phyloP scores from a whole-genome alignment of 2,797 vertebrate genomes.

The Lagodon rhomboides region DNA sequence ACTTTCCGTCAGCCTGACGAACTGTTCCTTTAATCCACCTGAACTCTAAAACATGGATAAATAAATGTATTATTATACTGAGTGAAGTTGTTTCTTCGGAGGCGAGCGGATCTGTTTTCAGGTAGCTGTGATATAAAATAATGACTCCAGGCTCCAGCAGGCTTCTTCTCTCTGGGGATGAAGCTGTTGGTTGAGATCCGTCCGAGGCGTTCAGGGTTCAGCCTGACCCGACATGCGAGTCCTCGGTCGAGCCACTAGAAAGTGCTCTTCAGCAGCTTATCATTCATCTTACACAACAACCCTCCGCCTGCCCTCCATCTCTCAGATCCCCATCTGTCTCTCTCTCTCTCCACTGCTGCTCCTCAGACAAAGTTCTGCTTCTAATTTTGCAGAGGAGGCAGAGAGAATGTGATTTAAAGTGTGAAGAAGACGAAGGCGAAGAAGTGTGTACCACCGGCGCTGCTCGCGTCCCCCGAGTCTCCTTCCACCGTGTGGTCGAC shows the following conservation, averaged over 20 bases:
- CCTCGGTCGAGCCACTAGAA: constrained; percentile 85
- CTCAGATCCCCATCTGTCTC: constrained; percentile 51
- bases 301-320: constrained; percentile 6
- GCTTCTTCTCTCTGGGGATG: neutral
- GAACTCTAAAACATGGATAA: neutral
- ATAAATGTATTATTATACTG: too few relatives aligned
- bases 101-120: neutral
- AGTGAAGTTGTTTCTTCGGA: too few relatives aligned
- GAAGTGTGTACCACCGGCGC: constrained; percentile 53
- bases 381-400: constrained; percentile 75
- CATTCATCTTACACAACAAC: constrained; percentile 22
- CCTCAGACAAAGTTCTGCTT: constrained; percentile 74
- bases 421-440: constrained; percentile 43
- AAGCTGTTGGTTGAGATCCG: neutral
- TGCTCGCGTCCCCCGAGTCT: constrained; percentile 34
- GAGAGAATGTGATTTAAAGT: constrained; percentile 77
- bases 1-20: too few relatives aligned
- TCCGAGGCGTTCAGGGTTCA: neutral
- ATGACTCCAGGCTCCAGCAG: neutral
- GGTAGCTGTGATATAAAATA: neutral
- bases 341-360: constrained; percentile 23
- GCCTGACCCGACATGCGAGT: constrained; percentile 66
- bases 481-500: constrained; percentile 38
- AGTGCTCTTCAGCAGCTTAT: constrained; percentile 91
- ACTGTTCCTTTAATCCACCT: neutral